Base-by-base conservation (phyloP, 2,797 vertebrate species). In the Percopsis omiscomaycus region DNA sequence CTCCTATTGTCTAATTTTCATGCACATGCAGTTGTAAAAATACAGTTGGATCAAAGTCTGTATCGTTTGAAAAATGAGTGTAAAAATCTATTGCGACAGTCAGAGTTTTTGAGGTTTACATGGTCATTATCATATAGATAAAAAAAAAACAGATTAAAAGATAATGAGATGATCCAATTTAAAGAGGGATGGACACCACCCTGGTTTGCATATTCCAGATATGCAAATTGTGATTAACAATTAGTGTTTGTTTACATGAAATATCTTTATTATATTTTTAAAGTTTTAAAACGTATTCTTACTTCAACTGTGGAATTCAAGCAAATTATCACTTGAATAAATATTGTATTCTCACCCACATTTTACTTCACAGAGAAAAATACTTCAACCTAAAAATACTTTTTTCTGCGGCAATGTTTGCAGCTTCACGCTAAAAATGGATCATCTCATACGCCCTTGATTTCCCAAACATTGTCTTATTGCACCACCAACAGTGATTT, bases 11-110 rank as follows among this genome's bases (percentile, higher is more conserved):
- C 9, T 57, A 15, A 11, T 28, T 84, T 59, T 84, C 92, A 94
- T 93, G 91, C 92, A 92, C 91, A 93, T 92, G 91, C 91, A 92
- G 88, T 90, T 85, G 74, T 86, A 89, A 88, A 93, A 91, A 91
- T 83, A 88, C 89, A 91, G 78, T 87, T 82, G 87, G 83, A 91
- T 81, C 81, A 86, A 84, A 88, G 88, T 66, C 77, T 78, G 74
- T 68, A 78, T 65, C 45, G 68, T 84, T 77, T 88, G 84, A 84
- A 90, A 89, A 91, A 89, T 84, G 83, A 74, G 79, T 87, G 86
- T 92, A 91, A 86, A 92, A 92, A 90, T 90, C 88, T 85, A 91
- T 86, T 89, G 85, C 80, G 89, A 92, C 90, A 92, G 90, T 90
- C 85, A 74, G 87, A 90, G 89, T 91, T 92, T 81, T 91, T 92